Percentiles rank a stretch among this genome's conserved stretches.
Evolutionary conservation across 1,140 invertebrate species (phyloP).

Genomic region (Euborellia annulipes): DNA sequence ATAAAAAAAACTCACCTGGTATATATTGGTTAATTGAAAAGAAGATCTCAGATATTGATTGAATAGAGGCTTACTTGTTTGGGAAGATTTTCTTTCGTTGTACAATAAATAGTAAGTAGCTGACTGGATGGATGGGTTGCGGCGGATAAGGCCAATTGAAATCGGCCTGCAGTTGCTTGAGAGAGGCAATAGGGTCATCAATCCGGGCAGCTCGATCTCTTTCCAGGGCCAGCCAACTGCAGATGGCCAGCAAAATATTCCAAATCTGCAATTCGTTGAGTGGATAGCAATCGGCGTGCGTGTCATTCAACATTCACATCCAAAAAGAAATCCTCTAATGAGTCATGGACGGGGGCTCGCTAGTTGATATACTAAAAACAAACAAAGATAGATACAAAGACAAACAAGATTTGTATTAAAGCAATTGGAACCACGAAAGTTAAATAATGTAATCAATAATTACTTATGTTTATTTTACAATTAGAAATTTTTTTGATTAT

Average conservation of each 20-base stretch:
- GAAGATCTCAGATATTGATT: no score
- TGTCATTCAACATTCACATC: slow-evolving; percentile 83
- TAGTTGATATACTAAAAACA: no score
- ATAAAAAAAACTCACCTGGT: no score
- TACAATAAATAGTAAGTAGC: slow-evolving; percentile 12
- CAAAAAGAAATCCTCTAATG: slow-evolving; percentile 71
- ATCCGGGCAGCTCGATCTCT: slow-evolving; percentile 60
- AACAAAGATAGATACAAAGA: no score
- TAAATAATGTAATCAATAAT: no score
- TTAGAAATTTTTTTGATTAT: no score
- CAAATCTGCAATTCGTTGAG: slow-evolving; percentile 61
- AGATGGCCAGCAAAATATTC: slow-evolving; percentile 80
- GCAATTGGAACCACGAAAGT: no score
- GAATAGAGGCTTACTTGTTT: no score
- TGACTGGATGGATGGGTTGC: slow-evolving; percentile 20
- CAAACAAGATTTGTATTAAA: no score
- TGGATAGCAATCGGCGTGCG: slow-evolving; percentile 61
- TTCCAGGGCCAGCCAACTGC: slow-evolving; percentile 72
- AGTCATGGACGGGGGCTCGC: slow-evolving; percentile 20
- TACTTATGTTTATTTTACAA: no score
- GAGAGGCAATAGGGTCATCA: slow-evolving; percentile 65
- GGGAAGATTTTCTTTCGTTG: slow-evolving; percentile 7
- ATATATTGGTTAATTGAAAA: no score
- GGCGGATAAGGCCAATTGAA: slow-evolving; percentile 76
- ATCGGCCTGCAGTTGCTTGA: slow-evolving; percentile 73